Evolutionary conservation across 2,888 invertebrate genomes (phyloP), one percentile per base, ranked within the genome.

Genomic region (Tanaodytes sp.): DNA sequence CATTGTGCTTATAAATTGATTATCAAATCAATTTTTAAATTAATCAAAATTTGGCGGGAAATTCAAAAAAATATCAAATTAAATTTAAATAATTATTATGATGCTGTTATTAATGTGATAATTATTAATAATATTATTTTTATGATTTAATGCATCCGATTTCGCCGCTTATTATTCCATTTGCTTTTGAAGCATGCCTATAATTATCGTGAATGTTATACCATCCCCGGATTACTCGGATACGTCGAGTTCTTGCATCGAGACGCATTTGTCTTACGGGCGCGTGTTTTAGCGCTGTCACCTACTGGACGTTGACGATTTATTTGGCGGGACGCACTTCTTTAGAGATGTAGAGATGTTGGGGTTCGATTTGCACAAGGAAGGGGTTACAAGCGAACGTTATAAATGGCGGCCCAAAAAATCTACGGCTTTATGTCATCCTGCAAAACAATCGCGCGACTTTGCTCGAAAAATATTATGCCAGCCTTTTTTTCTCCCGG

Each of bases 291-390:
- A 68, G 65, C 68, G 68, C 72, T 72, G 72, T 72, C 72, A 72
- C 68, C 72, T 72, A 68, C 72, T 72, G 68, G 72, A 72, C 71
- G 71, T 72, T 72, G 67, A 72, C 71, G 71, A 71, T 71, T 71
- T 67, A 71, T 71, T 71, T 71, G 71, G 71, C 64, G 55, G 61
- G 63, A 61, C 69, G 67, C 71, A 54, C 71, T 67, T 67, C 64
- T 63, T 71, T 67, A 71, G 67, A 71, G 71, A 66, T 66, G 71
- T 63, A 65, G 71, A 66, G 71, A 71, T 67, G 67, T 71, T 67
- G 67, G 64, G 71, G 61, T 67, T 71, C 71, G 67, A 71, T 71
- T 71, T 71, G 71, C 67, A 64, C 63, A 57, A 67, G 64, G 67
- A 59, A 67, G 64, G 61, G 64, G 67, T 64, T 66, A 67, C 71